Conservation (phyloP, 2,113 vertebrate species). For the Oncorhynchus nerka region DNA sequence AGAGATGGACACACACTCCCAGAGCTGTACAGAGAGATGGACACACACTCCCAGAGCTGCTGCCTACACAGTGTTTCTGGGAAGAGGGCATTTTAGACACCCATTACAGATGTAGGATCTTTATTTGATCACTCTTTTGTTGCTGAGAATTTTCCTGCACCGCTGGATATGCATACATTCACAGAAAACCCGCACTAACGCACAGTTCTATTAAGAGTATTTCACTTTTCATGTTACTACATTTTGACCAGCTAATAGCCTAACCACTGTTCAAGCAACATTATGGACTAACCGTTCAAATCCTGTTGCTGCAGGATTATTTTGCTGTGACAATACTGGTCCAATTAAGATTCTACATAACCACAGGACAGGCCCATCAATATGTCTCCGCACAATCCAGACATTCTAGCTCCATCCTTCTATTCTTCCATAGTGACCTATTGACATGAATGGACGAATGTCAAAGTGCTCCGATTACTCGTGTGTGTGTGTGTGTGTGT, state of each 20-base stretch:
- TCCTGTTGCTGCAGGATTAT: too few species aligned
- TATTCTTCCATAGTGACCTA: conserved; percentile 59
- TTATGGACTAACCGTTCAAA: too few species aligned
- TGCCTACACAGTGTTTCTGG: conserved; percentile 47
- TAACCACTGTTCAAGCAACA: too few species aligned
- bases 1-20: too few species aligned
- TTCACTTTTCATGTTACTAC: too few species aligned
- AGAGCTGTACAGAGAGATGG: too few species aligned
- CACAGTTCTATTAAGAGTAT: too few species aligned
- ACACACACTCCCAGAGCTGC: conserved; percentile 11
- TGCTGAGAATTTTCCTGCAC: too few species aligned
- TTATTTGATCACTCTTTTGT: too few species aligned
- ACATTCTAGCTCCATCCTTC: conserved; percentile 38
- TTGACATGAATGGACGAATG: conserved; percentile 65
- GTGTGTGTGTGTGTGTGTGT: not conserved
- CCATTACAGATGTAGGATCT: not conserved
- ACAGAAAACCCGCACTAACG: too few species aligned
- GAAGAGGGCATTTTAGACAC: conserved; percentile 29
- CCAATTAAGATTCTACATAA: conserved; percentile 34
- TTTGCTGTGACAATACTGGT: conserved; percentile 11
- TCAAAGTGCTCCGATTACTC: conserved; percentile 63
- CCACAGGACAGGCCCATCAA: conserved; percentile 55
- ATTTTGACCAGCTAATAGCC: too few species aligned
- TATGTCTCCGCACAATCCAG: conserved; percentile 50
- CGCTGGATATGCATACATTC: too few species aligned